Conservation (phyloP, 1,140 invertebrate species). For the Xylocopa sonorina region DNA sequence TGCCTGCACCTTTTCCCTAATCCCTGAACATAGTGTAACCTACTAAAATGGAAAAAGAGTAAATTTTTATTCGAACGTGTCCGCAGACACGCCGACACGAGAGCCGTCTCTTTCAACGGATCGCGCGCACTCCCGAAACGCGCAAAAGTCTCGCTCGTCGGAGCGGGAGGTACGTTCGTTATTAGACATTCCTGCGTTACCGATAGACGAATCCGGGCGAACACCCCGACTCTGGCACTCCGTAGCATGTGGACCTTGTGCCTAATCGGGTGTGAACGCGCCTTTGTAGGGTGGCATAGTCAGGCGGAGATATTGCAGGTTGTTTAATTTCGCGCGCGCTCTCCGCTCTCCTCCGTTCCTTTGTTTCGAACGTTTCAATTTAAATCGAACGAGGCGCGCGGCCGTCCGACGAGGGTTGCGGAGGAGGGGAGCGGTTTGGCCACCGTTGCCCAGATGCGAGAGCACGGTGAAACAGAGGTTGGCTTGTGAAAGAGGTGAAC, state of each 20-base stretch:
- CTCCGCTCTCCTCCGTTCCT: conserved; percentile 65
- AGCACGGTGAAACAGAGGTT: background rate
- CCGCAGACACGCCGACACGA: background rate
- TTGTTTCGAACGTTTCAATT: conserved; percentile 75
- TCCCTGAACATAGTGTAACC: conserved; percentile 47
- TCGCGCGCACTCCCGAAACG: conserved; percentile 17
- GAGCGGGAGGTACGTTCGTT: conserved; percentile 65
- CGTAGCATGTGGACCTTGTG: conserved; percentile 61
- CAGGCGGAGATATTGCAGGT: conserved; percentile 72
- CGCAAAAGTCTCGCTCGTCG: conserved; percentile 40
- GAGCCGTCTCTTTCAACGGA: conserved; percentile 26
- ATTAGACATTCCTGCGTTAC: conserved; percentile 77
- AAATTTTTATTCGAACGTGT: conserved; percentile 11
- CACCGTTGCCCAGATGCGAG: conserved; percentile 27
- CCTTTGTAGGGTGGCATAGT: conserved; percentile 73
- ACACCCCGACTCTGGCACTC: conserved; percentile 38
- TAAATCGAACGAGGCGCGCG: conserved; percentile 67
- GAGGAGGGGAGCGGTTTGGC: no score
- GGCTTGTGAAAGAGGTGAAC: conserved; percentile 7
- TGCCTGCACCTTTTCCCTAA: conserved; percentile 68
- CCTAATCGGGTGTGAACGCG: conserved; percentile 78
- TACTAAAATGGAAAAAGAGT: no score
- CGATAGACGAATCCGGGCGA: conserved; percentile 49
- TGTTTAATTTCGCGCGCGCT: conserved; percentile 75
- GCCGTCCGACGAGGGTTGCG: background rate